Percentiles rank a stretch among this genome's conserved stretches.
phyloP scores from a whole-genome alignment of 1,140 invertebrate genomes.

The Drosophila parabipectinata region DNA sequence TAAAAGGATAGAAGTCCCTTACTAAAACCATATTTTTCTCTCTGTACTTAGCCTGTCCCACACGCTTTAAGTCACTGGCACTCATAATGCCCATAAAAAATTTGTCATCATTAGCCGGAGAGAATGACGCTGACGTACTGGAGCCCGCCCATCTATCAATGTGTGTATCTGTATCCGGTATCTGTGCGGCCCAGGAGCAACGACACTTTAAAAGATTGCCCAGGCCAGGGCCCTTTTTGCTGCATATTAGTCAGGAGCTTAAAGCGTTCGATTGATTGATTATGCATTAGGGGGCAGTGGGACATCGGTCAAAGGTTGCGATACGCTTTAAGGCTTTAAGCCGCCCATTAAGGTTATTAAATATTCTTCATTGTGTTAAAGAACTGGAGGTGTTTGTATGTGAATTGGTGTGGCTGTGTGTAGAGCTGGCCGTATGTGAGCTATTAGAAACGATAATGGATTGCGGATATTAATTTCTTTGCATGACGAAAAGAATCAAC shows the following conservation, averaged over 20 bases:
- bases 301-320: conserved; percentile 42
- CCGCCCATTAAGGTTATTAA: conserved; percentile 77
- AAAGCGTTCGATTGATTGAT: conserved; percentile 81
- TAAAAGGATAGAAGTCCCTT: no score
- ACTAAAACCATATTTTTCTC: not conserved
- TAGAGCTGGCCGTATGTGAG: conserved; percentile 25
- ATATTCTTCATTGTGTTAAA: conserved; percentile 34
- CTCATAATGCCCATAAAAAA: conserved; percentile 81
- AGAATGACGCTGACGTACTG: conserved; percentile 56
- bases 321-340: conserved; percentile 74
- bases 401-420: conserved; percentile 16
- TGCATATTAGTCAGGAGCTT: conserved; percentile 74
- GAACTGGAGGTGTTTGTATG: conserved; percentile 4
- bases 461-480: conserved; percentile 82
- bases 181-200: conserved; percentile 22
- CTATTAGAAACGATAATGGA: conserved; percentile 77
- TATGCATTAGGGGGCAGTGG: conserved; percentile 42
- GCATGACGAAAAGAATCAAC: conserved; percentile 77
- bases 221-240: conserved; percentile 34
- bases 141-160: conserved; percentile 68
- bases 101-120: conserved; percentile 76
- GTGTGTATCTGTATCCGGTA: conserved; percentile 39
- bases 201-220: conserved; percentile 74
- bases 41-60: conserved; percentile 34
- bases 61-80: conserved; percentile 68